Evolutionary conservation across 2,113 vertebrate species (phyloP).

Genomic region (Bettongia penicillata): DNA sequence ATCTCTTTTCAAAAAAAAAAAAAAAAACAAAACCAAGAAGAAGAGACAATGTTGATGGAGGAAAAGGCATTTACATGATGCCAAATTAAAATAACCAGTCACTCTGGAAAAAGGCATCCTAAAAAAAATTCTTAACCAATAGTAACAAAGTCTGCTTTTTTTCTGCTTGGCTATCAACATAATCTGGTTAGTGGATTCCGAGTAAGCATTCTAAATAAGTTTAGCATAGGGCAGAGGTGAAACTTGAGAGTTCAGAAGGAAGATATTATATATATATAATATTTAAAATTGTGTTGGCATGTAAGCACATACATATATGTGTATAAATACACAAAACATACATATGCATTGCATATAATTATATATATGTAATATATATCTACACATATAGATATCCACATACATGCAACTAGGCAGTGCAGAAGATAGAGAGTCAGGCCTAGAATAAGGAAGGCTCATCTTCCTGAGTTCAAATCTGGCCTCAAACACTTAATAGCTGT

Average conservation of each 20-base stretch:
- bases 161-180: constrained; percentile 14
- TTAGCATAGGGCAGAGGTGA: constrained; percentile 29
- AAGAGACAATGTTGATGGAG: constrained; percentile 37
- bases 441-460: no score
- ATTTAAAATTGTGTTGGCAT: background rate
- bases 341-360: no score
- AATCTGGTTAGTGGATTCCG: constrained; percentile 43
- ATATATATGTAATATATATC: no score
- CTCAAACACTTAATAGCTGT: no score
- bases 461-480: no score
- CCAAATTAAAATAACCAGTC: background rate
- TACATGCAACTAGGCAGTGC: no score
- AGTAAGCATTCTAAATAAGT: constrained; percentile 37
- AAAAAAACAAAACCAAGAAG: background rate
- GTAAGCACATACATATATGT: background rate
- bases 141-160: constrained; percentile 6
- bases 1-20: constrained; percentile 32
- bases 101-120: constrained; percentile 21
- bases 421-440: no score
- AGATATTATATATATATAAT: background rate
- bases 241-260: background rate
- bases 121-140: constrained; percentile 41
- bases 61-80: constrained; percentile 13
- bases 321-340: background rate
- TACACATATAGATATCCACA: no score